These are phyloP conservation scores for Pelodiscus sinensis DNA, from an alignment of 2,113 vertebrate species.

Conservation along the genomic window DNA sequence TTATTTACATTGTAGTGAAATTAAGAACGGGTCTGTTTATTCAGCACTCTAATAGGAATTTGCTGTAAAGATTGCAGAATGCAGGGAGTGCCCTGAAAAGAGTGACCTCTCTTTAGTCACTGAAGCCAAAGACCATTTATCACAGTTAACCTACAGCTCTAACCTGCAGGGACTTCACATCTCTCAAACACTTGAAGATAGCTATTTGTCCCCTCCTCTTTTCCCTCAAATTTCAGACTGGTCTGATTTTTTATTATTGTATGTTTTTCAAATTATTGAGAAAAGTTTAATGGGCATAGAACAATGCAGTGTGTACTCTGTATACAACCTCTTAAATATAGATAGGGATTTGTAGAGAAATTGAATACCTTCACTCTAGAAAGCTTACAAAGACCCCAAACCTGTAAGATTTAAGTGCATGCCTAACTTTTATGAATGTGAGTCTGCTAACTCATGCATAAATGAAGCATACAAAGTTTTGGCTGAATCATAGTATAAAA, in stretches of 20 bases:
- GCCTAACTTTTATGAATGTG: slow-evolving; percentile 38
- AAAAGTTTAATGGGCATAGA: slow-evolving; percentile 30
- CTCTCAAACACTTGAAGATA: slow-evolving; percentile 20
- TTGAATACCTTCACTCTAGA: slow-evolving; percentile 31
- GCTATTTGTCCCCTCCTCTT: slow-evolving; percentile 41
- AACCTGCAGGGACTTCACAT: slow-evolving; percentile 23
- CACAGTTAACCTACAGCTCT: slow-evolving; percentile 66
- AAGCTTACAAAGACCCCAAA: slow-evolving; percentile 33
- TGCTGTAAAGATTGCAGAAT: slow-evolving; percentile 32
- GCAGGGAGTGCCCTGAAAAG: slow-evolving; percentile 10
- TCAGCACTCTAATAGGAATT: slow-evolving; percentile 29
- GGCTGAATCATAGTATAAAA: neutral
- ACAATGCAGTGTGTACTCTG: neutral
- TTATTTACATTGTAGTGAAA: slow-evolving; percentile 60
- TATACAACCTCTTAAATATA: slow-evolving; percentile 50
- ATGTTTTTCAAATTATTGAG: slow-evolving; percentile 43
- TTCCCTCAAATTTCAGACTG: neutral
- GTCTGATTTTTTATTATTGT: slow-evolving; percentile 43
- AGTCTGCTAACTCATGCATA: slow-evolving; percentile 43
- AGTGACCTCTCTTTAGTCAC: slow-evolving; percentile 40
- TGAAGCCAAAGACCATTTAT: slow-evolving; percentile 64
- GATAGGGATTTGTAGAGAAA: slow-evolving; percentile 43
- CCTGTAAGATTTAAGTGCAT: slow-evolving; percentile 8
- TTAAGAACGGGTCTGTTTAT: slow-evolving; percentile 63
- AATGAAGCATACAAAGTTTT: neutral